A percentile compares a stretch with the other conserved stretches of the same genome.
These are phyloP conservation scores for Argyresthia goedartella DNA, from an alignment of 2,888 invertebrate species.

Conservation along the genomic window DNA sequence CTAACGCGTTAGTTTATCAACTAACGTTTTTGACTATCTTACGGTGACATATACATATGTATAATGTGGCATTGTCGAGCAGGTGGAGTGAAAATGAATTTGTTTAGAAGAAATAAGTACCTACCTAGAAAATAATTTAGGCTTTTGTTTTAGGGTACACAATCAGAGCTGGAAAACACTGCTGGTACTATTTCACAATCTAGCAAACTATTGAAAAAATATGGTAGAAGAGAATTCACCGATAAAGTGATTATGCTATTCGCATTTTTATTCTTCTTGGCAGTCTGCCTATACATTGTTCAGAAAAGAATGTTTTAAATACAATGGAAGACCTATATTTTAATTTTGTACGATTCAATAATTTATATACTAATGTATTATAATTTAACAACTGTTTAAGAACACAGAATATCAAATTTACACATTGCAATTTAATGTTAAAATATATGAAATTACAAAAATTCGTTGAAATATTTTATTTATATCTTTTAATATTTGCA, in stretches of 20 bases:
- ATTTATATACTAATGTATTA: neutral
- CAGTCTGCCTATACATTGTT: constrained; percentile 92
- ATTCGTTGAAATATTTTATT: too few species aligned
- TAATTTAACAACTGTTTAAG: neutral
- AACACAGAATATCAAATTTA: too few species aligned
- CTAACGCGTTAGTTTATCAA: too few species aligned
- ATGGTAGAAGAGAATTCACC: constrained; percentile 93
- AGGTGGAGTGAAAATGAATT: too few species aligned
- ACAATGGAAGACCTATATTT: neutral
- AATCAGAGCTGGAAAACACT: constrained; percentile 86
- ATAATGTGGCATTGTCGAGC: too few species aligned
- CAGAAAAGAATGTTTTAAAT: constrained; percentile 88
- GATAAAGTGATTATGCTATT: constrained; percentile 92
- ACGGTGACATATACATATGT: too few species aligned
- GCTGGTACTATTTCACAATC: constrained; percentile 91
- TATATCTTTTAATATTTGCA: too few species aligned
- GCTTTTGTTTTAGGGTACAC: constrained; percentile 70
- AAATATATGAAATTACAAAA: too few species aligned
- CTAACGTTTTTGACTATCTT: too few species aligned
- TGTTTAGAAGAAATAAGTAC: too few species aligned
- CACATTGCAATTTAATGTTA: too few species aligned
- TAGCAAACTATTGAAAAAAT: constrained; percentile 92
- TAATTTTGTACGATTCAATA: neutral
- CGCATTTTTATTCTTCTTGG: constrained; percentile 89
- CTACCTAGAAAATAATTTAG: neutral